A percentile compares a stretch with the other conserved stretches of the same genome.
These are phyloP conservation scores for Amyelois transitella DNA, from an alignment of 1,140 invertebrate species.

Conservation along the genomic window DNA sequence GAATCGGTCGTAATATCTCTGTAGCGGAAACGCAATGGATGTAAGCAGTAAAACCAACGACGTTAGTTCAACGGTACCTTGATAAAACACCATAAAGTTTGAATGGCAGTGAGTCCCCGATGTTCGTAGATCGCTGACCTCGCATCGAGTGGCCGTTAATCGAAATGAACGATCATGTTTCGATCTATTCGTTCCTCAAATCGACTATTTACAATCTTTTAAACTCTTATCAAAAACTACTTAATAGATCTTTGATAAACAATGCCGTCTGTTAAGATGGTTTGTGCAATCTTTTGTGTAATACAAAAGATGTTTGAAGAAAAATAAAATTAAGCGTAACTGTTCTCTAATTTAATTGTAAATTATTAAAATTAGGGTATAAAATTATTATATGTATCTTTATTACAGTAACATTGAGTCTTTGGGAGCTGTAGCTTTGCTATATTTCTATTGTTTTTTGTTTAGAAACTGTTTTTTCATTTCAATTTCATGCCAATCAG, in stretches of 20 bases:
- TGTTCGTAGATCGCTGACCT: slow-evolving; percentile 53
- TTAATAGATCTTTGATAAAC: neutral
- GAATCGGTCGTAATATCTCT: slow-evolving; percentile 15
- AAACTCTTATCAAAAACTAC: slow-evolving; percentile 15
- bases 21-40: slow-evolving; percentile 29
- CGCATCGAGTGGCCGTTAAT: slow-evolving; percentile 36
- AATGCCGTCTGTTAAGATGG: neutral
- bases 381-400: no score
- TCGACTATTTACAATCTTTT: slow-evolving; percentile 11
- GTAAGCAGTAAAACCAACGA: slow-evolving; percentile 38
- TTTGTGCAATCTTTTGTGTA: slow-evolving; percentile 27
- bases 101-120: slow-evolving; percentile 30
- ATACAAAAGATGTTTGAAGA: slow-evolving; percentile 10
- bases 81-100: slow-evolving; percentile 56
- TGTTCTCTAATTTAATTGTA: slow-evolving; percentile 14
- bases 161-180: slow-evolving; percentile 31
- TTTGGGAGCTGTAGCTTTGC: no score
- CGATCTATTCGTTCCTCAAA: slow-evolving; percentile 24
- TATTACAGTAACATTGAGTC: no score
- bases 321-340: slow-evolving; percentile 11
- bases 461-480: no score
- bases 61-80: slow-evolving; percentile 43
- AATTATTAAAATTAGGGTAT: no score
- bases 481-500: neutral
- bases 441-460: no score